Percentiles rank a stretch among this genome's conserved stretches.
These are phyloP conservation scores for Leptobrachium ailaonicum DNA, from an alignment of 2,113 vertebrate species.

Conservation along the genomic window DNA sequence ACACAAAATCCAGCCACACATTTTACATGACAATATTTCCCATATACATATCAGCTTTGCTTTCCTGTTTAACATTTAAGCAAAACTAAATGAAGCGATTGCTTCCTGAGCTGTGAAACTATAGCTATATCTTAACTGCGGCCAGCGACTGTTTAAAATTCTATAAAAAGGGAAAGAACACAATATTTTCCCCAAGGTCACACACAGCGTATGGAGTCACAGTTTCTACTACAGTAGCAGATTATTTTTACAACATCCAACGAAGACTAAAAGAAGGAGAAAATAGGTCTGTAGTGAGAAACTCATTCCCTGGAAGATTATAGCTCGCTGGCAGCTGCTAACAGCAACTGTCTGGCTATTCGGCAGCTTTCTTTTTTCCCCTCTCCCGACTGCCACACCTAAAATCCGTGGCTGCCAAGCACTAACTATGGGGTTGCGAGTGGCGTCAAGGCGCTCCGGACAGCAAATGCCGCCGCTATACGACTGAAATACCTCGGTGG, in stretches of 20 bases:
- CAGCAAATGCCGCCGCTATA: not conserved
- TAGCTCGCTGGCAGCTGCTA: not conserved
- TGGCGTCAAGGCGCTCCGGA: constrained; percentile 19
- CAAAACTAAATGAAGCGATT: constrained; percentile 26
- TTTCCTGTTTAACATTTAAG: not conserved
- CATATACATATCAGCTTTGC: not conserved
- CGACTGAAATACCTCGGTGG: constrained; percentile 31
- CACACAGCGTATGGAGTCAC: not conserved
- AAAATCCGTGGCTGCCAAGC: constrained; percentile 8
- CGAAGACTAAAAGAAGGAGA: not conserved
- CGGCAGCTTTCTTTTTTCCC: constrained; percentile 1
- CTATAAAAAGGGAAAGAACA: not conserved
- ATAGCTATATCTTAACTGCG: constrained; percentile 1
- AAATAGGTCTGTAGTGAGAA: constrained; percentile 8
- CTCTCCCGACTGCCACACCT: constrained; percentile 6
- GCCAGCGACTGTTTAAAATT: constrained; percentile 9
- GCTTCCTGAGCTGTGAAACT: constrained; percentile 17
- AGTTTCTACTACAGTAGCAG: constrained; percentile 12
- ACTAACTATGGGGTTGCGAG: constrained; percentile 4
- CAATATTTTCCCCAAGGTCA: not conserved
- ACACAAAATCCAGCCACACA: too few species aligned
- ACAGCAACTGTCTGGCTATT: constrained; percentile 31
- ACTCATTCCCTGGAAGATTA: constrained; percentile 2
- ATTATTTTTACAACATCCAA: not conserved
- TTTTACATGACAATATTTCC: not conserved